Evolutionary conservation across 2,888 invertebrate species (phyloP), one percentile per base, ranked within the genome.

Genomic region (Pelosia muscerda): DNA sequence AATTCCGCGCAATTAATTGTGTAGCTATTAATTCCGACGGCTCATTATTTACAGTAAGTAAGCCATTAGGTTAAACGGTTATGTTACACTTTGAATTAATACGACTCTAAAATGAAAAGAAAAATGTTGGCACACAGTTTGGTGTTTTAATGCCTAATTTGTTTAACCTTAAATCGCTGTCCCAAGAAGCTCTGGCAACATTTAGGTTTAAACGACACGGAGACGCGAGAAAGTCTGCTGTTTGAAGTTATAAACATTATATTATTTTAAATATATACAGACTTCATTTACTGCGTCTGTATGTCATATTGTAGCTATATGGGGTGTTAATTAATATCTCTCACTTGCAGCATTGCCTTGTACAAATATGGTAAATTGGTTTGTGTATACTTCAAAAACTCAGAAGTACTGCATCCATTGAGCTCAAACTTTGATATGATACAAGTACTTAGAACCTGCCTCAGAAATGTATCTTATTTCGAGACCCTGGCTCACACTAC

Each of bases 1-100:
- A 80, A 80, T 81, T 79, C 74, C 59, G 71, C 71, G 71, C 78
- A 78, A 83, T 83, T 83, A 77, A 77, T 77, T 72, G 71, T 61
- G 65, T 58, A 26, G 65, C 58, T 73, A 71, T 74, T 77, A 75
- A 76, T 78, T 74, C 64, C 70, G 79, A 81, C 79, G 66, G 78
- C 75, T 81, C 75, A 78, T 82, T 84, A 81, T 68, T 68, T 28
- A 56, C 2, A 42, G 56, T 13, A 67, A 71, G 53, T 38, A 68
- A 66, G n/a, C 57, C 60, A 68, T 63, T 65, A 56, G 28, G 26
- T 38, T 62, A 31, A 53, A 11, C 13, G 25, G 22, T 59, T 22
- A 28, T 6, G 34, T 25, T 56, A 56, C 26, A 56, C 19, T 56
- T 26, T 9, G 26, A 26, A 56, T 26, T 26, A 56, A n/a, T 19